phyloP scores from a whole-genome alignment of 2,113 vertebrate genomes.

The Amphiprion ocellaris region DNA sequence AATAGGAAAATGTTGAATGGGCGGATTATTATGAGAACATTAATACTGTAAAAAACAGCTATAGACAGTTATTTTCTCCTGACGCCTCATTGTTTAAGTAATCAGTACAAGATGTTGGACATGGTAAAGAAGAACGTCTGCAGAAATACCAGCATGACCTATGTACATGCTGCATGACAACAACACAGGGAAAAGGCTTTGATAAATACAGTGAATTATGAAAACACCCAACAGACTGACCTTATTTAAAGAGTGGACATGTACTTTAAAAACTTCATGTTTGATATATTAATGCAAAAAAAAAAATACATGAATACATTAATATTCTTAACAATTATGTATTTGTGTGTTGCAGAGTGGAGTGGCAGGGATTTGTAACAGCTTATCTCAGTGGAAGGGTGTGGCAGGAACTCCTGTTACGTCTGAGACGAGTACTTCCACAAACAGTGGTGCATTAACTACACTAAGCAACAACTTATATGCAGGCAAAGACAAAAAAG shows the following conservation, averaged over 20 bases:
- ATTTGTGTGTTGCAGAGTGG: background rate
- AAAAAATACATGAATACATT: background rate
- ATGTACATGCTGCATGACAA: background rate
- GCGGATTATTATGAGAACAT: constrained; percentile 58
- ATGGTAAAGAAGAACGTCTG: constrained; percentile 1
- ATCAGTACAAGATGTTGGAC: constrained; percentile 53
- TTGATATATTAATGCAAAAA: background rate
- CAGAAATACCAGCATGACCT: background rate
- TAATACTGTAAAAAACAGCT: constrained; percentile 54
- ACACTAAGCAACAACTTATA: background rate
- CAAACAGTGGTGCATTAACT: background rate
- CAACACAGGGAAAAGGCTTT: background rate
- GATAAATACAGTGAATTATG: background rate
- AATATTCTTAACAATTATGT: background rate
- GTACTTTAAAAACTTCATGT: background rate
- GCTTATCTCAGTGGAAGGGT: constrained; percentile 20
- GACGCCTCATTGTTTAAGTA: constrained; percentile 50
- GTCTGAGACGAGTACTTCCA: constrained; percentile 8
- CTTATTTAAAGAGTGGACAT: too few species aligned
- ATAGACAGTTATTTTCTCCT: constrained; percentile 13
- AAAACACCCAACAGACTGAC: background rate
- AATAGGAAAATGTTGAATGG: constrained; percentile 46
- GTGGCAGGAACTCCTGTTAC: constrained; percentile 48
- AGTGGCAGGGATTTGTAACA: background rate
- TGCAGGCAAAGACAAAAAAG: background rate